Evolutionary conservation across 2,888 invertebrate genomes (phyloP).

Genomic region (Hypolimnas misippus): DNA sequence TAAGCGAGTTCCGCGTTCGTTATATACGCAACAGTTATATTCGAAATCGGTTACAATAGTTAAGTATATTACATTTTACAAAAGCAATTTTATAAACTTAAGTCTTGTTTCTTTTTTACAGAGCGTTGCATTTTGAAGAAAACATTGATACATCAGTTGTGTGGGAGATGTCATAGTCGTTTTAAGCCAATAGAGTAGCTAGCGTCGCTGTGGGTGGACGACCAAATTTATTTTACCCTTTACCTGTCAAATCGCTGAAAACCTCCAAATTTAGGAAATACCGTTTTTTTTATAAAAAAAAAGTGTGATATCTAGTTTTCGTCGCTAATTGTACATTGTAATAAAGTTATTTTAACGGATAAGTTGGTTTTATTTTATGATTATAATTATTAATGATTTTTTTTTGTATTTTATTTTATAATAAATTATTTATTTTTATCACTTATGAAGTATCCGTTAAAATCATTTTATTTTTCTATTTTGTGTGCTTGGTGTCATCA

Average conservation of each 20-base stretch:
- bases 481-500: neutral
- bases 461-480: conserved; percentile 21
- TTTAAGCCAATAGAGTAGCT: conserved; percentile 70
- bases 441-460: conserved; percentile 24
- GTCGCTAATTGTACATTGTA: conserved; percentile 28
- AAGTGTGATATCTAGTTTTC: conserved; percentile 35
- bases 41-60: too few relatives aligned
- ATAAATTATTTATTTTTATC: conserved; percentile 2
- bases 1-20: too few relatives aligned
- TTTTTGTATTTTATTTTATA: conserved; percentile 6
- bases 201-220: conserved; percentile 55
- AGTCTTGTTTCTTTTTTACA: neutral
- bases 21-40: too few relatives aligned
- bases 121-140: neutral
- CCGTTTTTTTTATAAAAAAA: conserved; percentile 13
- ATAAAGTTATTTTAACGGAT: conserved; percentile 40
- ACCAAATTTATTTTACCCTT: conserved; percentile 8
- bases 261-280: conserved; percentile 19
- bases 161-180: conserved; percentile 50
- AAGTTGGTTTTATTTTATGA: conserved; percentile 6
- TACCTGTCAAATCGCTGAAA: conserved; percentile 19
- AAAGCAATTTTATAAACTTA: neutral
- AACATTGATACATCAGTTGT: too few relatives aligned
- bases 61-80: too few relatives aligned
- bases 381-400: conserved; percentile 9